These are phyloP conservation scores for Dromiciops gliroides DNA, from an alignment of 2,113 vertebrate species.

Conservation along the genomic window DNA sequence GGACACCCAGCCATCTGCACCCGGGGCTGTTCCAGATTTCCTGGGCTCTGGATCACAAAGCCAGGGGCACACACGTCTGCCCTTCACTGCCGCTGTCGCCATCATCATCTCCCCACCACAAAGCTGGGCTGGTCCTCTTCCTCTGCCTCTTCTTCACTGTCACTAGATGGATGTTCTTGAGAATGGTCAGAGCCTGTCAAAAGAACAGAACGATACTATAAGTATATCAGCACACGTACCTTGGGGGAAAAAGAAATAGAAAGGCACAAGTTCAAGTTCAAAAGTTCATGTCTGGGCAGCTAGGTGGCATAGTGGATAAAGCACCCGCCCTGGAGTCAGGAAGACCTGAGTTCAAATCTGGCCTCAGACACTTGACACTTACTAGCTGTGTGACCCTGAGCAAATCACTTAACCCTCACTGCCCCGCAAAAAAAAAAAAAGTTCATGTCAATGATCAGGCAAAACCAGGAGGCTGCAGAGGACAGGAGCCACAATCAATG, in stretches of 20 bases:
- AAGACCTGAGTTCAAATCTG: too few relatives aligned
- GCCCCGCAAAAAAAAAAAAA: too few relatives aligned
- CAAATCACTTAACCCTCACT: too few relatives aligned
- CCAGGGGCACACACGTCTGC: constrained; percentile 46
- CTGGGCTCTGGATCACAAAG: constrained; percentile 70
- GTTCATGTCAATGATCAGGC: not conserved
- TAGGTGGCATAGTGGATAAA: too few relatives aligned
- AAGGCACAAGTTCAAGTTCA: not conserved
- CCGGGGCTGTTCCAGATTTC: constrained; percentile 58
- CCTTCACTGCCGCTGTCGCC: constrained; percentile 21
- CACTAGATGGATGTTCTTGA: constrained; percentile 78
- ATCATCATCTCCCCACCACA: constrained; percentile 80
- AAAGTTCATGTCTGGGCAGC: not conserved
- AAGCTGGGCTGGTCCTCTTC: constrained; percentile 83
- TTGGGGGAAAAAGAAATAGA: not conserved
- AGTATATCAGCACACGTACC: not conserved
- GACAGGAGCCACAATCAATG: too few relatives aligned
- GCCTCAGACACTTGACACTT: too few relatives aligned
- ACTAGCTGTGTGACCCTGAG: too few relatives aligned
- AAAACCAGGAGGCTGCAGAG: not conserved
- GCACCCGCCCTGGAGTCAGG: too few relatives aligned
- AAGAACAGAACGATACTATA: not conserved
- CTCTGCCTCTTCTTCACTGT: constrained; percentile 82
- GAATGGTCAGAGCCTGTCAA: constrained; percentile 74
- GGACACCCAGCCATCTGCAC: constrained; percentile 47